Percentiles rank a stretch among this genome's conserved stretches.
phyloP scores from a whole-genome alignment of 2,113 vertebrate species.

The Amazona vittata region DNA sequence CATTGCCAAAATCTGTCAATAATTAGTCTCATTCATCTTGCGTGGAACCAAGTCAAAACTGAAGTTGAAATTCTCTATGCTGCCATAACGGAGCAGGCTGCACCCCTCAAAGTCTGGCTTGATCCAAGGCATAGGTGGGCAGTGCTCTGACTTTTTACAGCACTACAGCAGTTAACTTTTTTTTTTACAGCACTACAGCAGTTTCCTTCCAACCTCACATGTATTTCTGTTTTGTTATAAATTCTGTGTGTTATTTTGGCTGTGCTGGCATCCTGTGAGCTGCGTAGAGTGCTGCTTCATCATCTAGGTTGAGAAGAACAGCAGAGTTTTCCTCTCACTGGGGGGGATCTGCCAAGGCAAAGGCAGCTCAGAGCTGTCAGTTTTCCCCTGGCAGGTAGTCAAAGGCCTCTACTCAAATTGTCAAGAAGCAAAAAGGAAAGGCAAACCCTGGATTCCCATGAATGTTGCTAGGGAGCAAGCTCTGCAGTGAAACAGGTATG shows the following conservation, averaged over 20 bases:
- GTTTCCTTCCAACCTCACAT: background rate
- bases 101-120: background rate
- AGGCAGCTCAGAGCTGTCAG: background rate
- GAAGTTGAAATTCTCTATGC: background rate
- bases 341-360: background rate
- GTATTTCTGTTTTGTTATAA: background rate
- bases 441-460: too few relatives aligned
- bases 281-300: accelerated
- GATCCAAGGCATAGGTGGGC: background rate
- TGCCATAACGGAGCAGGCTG: background rate
- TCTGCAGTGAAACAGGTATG: background rate
- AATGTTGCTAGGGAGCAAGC: background rate
- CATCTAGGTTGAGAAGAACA: background rate
- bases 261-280: background rate
- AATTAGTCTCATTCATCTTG: background rate
- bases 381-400: background rate
- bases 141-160: background rate
- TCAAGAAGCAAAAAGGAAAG: background rate
- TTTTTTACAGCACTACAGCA: background rate
- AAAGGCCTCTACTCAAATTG: background rate
- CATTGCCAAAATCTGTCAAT: background rate
- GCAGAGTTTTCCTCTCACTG: background rate
- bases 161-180: background rate
- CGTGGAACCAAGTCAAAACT: background rate
- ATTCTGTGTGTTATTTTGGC: accelerated